Evolutionary conservation across 2,888 invertebrate genomes (phyloP).

Genomic region (Euclidia mi): DNA sequence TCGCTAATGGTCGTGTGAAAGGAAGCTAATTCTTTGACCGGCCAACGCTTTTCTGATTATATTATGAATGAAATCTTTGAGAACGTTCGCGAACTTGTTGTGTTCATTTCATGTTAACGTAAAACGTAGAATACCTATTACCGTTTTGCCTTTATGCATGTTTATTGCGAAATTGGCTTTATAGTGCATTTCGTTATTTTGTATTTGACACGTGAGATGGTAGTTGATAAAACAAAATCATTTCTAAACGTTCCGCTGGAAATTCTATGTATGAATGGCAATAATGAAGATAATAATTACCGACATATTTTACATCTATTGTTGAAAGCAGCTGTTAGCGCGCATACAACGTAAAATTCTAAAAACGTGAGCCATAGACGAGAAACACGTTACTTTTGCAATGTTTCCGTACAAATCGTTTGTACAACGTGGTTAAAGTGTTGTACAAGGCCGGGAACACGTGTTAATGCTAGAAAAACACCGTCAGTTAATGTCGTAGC

Average conservation of each 20-base stretch:
- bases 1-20: constrained; percentile 49
- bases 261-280: no score
- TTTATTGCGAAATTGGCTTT: no score
- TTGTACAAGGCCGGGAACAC: constrained; percentile 23
- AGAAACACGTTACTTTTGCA: constrained; percentile 5
- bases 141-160: no score
- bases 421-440: constrained; percentile 7
- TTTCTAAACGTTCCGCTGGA: no score
- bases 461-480: constrained; percentile 29
- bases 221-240: no score
- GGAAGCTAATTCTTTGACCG: constrained; percentile 46
- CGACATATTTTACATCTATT: no score
- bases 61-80: constrained; percentile 41
- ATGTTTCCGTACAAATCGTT: constrained; percentile 19
- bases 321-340: no score
- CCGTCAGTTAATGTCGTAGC: constrained; percentile 27
- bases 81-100: constrained; percentile 8
- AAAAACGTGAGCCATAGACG: neutral
- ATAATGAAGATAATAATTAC: no score
- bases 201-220: no score
- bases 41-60: constrained; percentile 32
- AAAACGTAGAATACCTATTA: neutral
- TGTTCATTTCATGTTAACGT: neutral
- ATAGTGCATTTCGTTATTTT: no score
- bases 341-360: no score